Base-by-base conservation (phyloP, 1,140 invertebrate genomes). In the Aplysia californica region DNA sequence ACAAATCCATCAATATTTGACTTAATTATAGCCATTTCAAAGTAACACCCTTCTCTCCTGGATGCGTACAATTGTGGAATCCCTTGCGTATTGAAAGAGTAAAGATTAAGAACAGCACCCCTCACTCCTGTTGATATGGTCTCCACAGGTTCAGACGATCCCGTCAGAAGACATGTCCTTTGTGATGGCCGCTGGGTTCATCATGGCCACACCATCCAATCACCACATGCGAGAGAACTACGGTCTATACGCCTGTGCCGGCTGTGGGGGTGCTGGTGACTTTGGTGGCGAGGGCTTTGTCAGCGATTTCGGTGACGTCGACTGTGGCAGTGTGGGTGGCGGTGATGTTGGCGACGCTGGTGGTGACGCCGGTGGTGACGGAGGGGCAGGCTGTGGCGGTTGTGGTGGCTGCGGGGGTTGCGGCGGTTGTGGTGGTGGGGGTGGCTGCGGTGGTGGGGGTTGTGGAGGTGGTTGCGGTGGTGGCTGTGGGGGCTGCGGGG, bases 141-240 rank as follows among this genome's bases (percentile, higher is more conserved):
- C n/a, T n/a, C n/a, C n/a, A n/a, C n/a, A n/a, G n/a, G 75, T 85
- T 20, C 39, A 44, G 36, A 39, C 71, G 23, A 55, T 86, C 33
- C 82, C 87, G 0, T 80, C 81, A 2, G 85, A 87, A 10, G 80
- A 85, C 44, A 82, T 88, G 66, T 68, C 81, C 0, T 78, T 89
- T 69, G 72, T 88, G n/a, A 75, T 84, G 59, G 88, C 87, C 1
- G 81, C 80, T 10, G 88, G 88, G 4, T 83, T 82, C n/a, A 33
- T 85, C 15, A 77, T 86, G 31, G 80, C 79, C 26, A 86, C 87
- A 29, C 88, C 88, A 15, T 85, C 83, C 29, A 89, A 89, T 74
- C 74, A 81, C 66, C 84, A 83, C 58, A 77, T 88, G 15, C 44
- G 79, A 18, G 67, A 80, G 35, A 80, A 72, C 18, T 81, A 79